Evolutionary conservation across 2,113 vertebrate species (phyloP).

Genomic region (Cephalophus harveyi): DNA sequence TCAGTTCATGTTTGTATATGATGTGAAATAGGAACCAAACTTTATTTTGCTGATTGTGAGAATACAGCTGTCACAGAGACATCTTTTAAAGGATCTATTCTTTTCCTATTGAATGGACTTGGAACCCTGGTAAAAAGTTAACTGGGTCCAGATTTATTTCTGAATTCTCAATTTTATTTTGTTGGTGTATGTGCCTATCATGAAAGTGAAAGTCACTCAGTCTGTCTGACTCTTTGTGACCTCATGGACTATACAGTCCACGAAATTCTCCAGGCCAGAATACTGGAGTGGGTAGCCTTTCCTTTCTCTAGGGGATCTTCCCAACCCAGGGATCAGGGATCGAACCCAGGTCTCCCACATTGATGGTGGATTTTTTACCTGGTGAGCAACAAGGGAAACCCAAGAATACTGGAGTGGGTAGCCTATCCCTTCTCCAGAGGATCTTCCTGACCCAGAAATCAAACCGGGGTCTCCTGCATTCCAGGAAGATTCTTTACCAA

Average conservation of each 20-base stretch:
- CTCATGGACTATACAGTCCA: not conserved
- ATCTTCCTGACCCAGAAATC: not conserved
- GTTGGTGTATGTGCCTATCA: not conserved
- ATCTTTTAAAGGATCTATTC: not conserved
- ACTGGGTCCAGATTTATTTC: not conserved
- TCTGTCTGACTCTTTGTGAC: not conserved
- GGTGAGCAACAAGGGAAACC: not conserved
- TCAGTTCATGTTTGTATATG: not conserved
- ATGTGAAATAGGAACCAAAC: not conserved
- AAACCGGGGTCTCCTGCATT: fast-evolving
- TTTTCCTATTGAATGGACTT: not conserved
- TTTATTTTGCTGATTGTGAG: not conserved
- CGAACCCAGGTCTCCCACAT: not conserved
- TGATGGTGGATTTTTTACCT: not conserved
- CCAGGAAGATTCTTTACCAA: not conserved
- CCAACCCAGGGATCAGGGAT: not conserved
- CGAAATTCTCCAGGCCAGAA: not conserved
- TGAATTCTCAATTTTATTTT: not conserved
- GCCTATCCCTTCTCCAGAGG: not conserved
- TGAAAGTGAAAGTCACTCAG: not conserved
- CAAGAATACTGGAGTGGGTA: not conserved
- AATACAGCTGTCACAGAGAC: not conserved
- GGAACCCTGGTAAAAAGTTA: not conserved
- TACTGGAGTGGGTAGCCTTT: not conserved
- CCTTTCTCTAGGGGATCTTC: not conserved